Conservation (phyloP, 2,888 invertebrate genomes). For the Nebria brevicollis region DNA sequence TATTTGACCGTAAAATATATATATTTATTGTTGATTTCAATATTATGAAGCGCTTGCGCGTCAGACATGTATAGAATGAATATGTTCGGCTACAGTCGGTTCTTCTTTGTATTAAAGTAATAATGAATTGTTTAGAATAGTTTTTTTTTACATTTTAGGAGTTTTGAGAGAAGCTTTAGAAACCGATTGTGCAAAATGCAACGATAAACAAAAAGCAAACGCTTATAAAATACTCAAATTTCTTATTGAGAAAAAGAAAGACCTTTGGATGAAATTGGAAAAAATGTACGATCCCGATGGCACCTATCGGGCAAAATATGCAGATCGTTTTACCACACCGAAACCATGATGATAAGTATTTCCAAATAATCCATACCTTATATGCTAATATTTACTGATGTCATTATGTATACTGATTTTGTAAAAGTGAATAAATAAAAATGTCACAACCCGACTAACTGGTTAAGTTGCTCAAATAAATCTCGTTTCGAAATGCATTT, state of each 20-base stretch:
- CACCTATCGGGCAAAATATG: conserved; percentile 69
- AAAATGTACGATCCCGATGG: conserved; percentile 69
- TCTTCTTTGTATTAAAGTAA: too few species aligned
- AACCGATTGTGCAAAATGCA: conserved; percentile 76
- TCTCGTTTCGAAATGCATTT: background rate
- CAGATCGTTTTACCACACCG: background rate
- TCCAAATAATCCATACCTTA: background rate
- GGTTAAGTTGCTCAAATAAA: background rate
- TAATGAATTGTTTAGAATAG: background rate
- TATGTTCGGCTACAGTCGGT: too few species aligned
- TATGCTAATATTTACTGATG: background rate
- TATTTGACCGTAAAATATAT: background rate
- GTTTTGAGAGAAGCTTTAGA: conserved; percentile 77
- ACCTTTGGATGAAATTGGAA: conserved; percentile 59
- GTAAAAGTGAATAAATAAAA: background rate
- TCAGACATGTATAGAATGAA: too few species aligned
- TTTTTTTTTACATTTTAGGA: conserved; percentile 62
- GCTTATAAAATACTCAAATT: conserved; percentile 73
- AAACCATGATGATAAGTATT: background rate
- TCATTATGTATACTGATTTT: background rate
- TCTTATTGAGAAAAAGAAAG: conserved; percentile 67
- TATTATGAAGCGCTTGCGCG: too few species aligned
- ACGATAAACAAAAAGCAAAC: conserved; percentile 71
- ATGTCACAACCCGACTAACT: background rate
- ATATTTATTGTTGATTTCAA: background rate